Conservation (phyloP, 2,888 invertebrate species). For the Aromia moschata region DNA sequence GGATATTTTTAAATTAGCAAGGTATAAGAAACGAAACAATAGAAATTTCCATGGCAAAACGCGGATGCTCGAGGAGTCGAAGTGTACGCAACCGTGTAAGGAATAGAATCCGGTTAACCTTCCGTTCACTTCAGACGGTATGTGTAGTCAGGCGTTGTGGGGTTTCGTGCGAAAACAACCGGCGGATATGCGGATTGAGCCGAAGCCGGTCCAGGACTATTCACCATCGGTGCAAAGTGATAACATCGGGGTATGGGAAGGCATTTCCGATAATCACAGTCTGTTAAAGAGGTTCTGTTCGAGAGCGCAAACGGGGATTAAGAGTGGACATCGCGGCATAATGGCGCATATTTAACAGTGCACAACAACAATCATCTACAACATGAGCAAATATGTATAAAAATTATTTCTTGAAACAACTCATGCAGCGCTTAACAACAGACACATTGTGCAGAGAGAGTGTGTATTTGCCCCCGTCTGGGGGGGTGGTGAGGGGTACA, state of each 20-base stretch:
- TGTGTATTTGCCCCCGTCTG: slow-evolving; percentile 41
- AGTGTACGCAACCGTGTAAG: neutral
- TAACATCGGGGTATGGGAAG: slow-evolving; percentile 60
- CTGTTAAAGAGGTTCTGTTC: slow-evolving; percentile 61
- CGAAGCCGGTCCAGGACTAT: slow-evolving; percentile 30
- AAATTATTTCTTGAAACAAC: slow-evolving; percentile 57
- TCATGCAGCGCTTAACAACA: slow-evolving; percentile 59
- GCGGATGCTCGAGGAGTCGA: no score
- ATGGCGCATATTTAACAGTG: slow-evolving; percentile 60
- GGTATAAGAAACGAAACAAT: no score
- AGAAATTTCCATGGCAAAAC: no score
- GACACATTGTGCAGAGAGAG: slow-evolving; percentile 56
- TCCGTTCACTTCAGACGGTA: neutral
- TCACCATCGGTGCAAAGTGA: slow-evolving; percentile 50
- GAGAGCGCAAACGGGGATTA: slow-evolving; percentile 56
- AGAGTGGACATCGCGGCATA: slow-evolving; percentile 60
- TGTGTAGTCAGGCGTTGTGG: neutral
- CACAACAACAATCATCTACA: slow-evolving; percentile 60
- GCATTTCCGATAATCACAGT: slow-evolving; percentile 66
- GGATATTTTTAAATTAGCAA: no score
- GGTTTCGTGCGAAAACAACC: neutral
- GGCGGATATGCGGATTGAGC: slow-evolving; percentile 32
- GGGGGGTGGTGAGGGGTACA: slow-evolving; percentile 33
- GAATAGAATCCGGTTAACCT: neutral
- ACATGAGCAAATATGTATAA: slow-evolving; percentile 62